Evolutionary conservation across 2,797 vertebrate genomes (phyloP).

Genomic region (Hephaestus fuliginosus): DNA sequence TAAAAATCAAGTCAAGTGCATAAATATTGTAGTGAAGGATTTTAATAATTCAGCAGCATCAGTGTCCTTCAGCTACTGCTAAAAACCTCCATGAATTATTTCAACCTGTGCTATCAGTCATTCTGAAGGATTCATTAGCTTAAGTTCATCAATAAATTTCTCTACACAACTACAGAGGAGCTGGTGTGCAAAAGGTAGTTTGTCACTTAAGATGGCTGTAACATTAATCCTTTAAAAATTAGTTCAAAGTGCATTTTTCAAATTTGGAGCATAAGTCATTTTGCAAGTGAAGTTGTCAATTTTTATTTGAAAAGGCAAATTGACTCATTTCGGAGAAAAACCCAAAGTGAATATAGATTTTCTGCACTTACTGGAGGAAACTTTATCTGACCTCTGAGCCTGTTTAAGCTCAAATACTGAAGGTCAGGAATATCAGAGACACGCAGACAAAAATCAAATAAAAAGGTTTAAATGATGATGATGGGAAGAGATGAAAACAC

Average conservation of each 20-base stretch:
- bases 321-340: conserved; percentile 14
- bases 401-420: neutral
- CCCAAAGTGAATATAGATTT: neutral
- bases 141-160: conserved; percentile 42
- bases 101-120: conserved; percentile 29
- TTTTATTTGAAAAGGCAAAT: conserved; percentile 22
- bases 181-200: conserved; percentile 7
- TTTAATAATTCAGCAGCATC: conserved; percentile 52
- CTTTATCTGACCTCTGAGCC: neutral
- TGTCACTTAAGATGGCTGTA: conserved; percentile 12
- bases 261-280: neutral
- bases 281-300: neutral
- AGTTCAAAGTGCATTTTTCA: conserved; percentile 18
- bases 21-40: conserved; percentile 49
- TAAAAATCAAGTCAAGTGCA: conserved; percentile 28
- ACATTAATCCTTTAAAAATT: conserved; percentile 24
- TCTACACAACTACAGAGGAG: conserved; percentile 25
- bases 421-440: neutral
- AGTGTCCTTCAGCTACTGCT: conserved; percentile 53
- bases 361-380: neutral
- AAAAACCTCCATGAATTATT: conserved; percentile 39
- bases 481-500: neutral
- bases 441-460: neutral
- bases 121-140: conserved; percentile 44
- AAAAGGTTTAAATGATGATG: no score